Evolutionary conservation across 37 sponge, comb jelly and placozoan genomes (phyloP).

Genomic region (Theonella swinhoei): DNA sequence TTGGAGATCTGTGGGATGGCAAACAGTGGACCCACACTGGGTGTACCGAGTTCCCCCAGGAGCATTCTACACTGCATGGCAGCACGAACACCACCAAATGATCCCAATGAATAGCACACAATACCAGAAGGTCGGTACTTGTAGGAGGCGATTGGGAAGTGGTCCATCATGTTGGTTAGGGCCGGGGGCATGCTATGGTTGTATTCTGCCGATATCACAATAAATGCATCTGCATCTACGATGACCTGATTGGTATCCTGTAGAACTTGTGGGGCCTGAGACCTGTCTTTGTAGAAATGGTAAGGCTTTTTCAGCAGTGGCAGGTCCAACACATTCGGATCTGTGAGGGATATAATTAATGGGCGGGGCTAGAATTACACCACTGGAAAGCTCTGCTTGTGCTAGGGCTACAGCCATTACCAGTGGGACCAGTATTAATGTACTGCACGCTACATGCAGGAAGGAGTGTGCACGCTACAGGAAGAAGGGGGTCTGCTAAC

Average conservation of each 20-base stretch:
- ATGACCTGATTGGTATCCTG: constrained; percentile 70
- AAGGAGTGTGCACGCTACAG: background rate
- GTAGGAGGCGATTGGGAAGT: constrained; percentile 81
- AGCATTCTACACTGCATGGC: constrained; percentile 69
- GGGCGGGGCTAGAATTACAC: too few relatives aligned
- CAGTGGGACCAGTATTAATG: background rate
- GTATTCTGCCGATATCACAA: constrained; percentile 88
- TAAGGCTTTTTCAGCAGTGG: constrained; percentile 83
- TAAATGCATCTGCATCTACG: constrained; percentile 72
- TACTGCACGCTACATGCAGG: background rate
- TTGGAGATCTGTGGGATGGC: constrained; percentile 72
- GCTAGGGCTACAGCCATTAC: too few relatives aligned
- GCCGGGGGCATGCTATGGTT: constrained; percentile 92
- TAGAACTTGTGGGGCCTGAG: constrained; percentile 62
- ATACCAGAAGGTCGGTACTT: constrained; percentile 76
- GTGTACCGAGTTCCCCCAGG: constrained; percentile 77
- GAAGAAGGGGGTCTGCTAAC: constrained; percentile 39
- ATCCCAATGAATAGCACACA: constrained; percentile 80
- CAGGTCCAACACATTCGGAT: constrained; percentile 76
- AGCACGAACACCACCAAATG: constrained; percentile 83
- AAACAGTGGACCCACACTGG: constrained; percentile 51
- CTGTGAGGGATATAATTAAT: constrained; percentile 45
- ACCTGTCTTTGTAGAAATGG: constrained; percentile 63
- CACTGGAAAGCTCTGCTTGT: too few relatives aligned
- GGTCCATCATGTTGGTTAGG: constrained; percentile 90